Conservation (phyloP, 2,888 invertebrate genomes). For the Dryococelus australis region DNA sequence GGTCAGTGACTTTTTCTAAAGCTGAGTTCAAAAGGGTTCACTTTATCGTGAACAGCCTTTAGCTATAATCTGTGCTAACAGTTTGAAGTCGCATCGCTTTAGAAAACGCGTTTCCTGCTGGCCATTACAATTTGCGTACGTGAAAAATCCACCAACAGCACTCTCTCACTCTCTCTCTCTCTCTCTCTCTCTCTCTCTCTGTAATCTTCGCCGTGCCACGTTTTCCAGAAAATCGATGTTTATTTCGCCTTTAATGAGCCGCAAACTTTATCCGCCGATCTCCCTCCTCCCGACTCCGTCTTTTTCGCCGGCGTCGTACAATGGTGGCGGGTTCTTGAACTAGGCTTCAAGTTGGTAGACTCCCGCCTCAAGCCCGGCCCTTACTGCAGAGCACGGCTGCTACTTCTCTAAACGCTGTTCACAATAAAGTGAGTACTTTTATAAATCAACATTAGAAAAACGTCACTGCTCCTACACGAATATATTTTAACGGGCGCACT, state of each 20-base stretch:
- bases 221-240: neutral
- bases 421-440: too few species aligned
- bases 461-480: neutral
- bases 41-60: too few species aligned
- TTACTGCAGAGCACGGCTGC: neutral
- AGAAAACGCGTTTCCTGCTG: too few species aligned
- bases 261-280: neutral
- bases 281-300: neutral
- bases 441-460: neutral
- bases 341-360: neutral
- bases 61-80: too few species aligned
- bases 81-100: too few species aligned
- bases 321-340: neutral
- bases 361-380: neutral
- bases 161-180: neutral
- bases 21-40: too few species aligned
- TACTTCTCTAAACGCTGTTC: neutral
- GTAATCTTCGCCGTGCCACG: neutral
- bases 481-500: too few species aligned
- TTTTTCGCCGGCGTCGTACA: neutral
- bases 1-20: too few species aligned
- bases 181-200: neutral
- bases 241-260: slow-evolving; percentile 9
- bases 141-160: too few species aligned
- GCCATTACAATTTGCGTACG: too few species aligned